Conservation (phyloP, 2,113 vertebrate species). For the Colius striatus region DNA sequence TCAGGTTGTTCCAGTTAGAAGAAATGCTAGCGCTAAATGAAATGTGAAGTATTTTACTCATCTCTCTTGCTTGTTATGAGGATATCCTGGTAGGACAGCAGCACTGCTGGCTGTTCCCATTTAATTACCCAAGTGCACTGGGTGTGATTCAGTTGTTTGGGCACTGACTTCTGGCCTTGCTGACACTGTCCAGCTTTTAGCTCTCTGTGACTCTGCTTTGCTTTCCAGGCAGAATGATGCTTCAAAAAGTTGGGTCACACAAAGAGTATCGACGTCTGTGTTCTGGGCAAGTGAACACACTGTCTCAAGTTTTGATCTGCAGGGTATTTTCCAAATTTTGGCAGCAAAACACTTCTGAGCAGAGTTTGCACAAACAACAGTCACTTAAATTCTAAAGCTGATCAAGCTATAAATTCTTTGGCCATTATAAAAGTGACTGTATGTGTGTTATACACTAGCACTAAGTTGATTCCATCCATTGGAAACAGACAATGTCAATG, state of each 20-base stretch:
- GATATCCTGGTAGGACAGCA: background rate
- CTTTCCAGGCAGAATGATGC: conserved; percentile 6
- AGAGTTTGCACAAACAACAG: background rate
- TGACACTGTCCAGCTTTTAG: background rate
- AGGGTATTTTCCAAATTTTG: background rate
- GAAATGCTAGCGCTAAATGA: background rate
- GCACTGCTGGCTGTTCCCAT: background rate
- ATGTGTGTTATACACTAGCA: background rate
- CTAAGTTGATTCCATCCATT: background rate
- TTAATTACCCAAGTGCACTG: background rate
- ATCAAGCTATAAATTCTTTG: background rate
- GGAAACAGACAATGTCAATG: background rate
- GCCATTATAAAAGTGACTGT: background rate
- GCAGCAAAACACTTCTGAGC: background rate
- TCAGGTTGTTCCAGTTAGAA: background rate
- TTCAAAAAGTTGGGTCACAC: background rate
- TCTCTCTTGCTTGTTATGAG: background rate
- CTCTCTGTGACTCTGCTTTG: background rate
- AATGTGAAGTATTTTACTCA: background rate
- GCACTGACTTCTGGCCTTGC: background rate
- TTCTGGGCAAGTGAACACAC: background rate
- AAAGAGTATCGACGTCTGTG: background rate
- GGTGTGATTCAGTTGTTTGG: background rate
- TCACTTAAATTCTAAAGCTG: background rate
- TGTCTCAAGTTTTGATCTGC: background rate